Percentiles rank a stretch among this genome's conserved stretches.
Evolutionary conservation across 2,888 invertebrate species (phyloP).

Genomic region (Chymomyza procnemis): DNA sequence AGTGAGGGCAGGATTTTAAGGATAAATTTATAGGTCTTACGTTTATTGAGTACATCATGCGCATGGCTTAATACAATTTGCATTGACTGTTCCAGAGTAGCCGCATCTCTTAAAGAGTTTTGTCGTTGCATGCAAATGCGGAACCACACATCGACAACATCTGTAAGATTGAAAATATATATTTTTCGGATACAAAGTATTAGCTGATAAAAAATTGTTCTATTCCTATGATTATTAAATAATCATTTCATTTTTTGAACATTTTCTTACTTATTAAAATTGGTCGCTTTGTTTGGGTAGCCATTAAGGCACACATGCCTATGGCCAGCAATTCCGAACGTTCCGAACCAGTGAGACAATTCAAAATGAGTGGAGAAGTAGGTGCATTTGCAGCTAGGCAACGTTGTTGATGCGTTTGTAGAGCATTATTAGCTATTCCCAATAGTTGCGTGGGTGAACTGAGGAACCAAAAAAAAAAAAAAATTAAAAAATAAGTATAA

Average conservation of each 20-base stretch:
- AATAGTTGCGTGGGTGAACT: constrained; percentile 76
- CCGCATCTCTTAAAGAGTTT: constrained; percentile 75
- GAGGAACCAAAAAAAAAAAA: constrained; percentile 3
- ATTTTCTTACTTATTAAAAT: constrained; percentile 75
- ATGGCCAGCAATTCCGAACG: constrained; percentile 77
- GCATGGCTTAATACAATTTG: constrained; percentile 77
- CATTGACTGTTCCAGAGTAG: constrained; percentile 76
- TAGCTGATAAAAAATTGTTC: too few species aligned
- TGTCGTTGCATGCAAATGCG: constrained; percentile 78
- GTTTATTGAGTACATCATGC: constrained; percentile 78
- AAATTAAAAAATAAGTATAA: not conserved
- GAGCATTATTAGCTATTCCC: constrained; percentile 76
- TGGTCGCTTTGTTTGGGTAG: constrained; percentile 76
- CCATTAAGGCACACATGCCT: constrained; percentile 75
- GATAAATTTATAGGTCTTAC: constrained; percentile 49
- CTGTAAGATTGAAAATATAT: constrained; percentile 43
- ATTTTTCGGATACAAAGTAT: not conserved
- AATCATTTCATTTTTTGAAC: too few species aligned
- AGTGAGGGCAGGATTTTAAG: not conserved
- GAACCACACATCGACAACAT: constrained; percentile 78
- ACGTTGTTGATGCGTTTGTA: constrained; percentile 75
- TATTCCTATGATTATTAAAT: too few species aligned
- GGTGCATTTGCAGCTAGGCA: constrained; percentile 72
- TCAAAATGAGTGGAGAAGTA: constrained; percentile 74
- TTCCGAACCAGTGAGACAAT: constrained; percentile 78